Percentiles rank a stretch among this genome's conserved stretches.
These are phyloP conservation scores for Siniperca obscura DNA, from an alignment of 2,797 vertebrate species.

Conservation along the genomic window DNA sequence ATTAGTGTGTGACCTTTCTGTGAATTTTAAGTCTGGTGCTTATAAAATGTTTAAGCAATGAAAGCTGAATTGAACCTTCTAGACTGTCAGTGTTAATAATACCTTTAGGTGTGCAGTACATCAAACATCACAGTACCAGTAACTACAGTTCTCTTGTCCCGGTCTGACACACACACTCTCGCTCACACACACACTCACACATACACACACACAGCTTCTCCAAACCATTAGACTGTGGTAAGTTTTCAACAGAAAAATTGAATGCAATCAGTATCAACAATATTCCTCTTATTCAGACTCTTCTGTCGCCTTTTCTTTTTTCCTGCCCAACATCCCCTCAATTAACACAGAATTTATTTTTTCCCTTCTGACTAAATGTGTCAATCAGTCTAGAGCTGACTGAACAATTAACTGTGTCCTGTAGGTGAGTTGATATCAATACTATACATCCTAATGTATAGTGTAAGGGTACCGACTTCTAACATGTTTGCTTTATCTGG, in stretches of 20 bases:
- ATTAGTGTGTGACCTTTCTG: slow-evolving; percentile 67
- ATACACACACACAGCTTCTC: slow-evolving; percentile 2
- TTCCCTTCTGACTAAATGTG: background rate
- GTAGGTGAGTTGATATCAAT: background rate
- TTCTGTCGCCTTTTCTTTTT: slow-evolving; percentile 6
- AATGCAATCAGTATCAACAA: background rate
- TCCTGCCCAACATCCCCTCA: background rate
- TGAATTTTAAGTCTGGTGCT: slow-evolving; percentile 59
- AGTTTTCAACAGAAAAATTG: slow-evolving; percentile 17
- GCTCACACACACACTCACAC: background rate
- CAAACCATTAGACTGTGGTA: slow-evolving; percentile 26
- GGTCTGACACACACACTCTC: slow-evolving; percentile 20
- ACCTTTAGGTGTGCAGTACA: slow-evolving; percentile 62
- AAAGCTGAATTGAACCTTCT: slow-evolving; percentile 62
- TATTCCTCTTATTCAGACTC: background rate
- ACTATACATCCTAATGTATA: background rate
- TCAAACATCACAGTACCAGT: slow-evolving; percentile 54
- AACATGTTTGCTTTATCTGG: background rate
- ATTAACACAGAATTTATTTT: background rate
- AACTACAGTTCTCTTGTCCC: slow-evolving; percentile 30
- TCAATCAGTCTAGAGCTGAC: background rate
- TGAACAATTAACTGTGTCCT: background rate
- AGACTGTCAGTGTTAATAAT: slow-evolving; percentile 61
- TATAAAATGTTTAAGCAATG: slow-evolving; percentile 69
- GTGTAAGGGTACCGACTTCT: background rate